phyloP scores from a whole-genome alignment of 1,140 invertebrate genomes.

The Babylonia areolata region DNA sequence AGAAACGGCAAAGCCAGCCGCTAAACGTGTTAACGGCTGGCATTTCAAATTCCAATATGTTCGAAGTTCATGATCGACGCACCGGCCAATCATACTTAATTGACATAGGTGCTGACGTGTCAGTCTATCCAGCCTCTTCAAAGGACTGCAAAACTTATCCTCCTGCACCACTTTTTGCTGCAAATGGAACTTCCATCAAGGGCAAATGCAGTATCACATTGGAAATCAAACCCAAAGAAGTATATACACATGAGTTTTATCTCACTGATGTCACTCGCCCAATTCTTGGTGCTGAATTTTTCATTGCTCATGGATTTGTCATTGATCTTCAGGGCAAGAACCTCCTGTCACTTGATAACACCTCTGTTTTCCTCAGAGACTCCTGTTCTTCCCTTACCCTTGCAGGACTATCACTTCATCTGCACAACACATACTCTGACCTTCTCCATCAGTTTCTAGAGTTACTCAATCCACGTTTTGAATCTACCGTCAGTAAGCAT shows the following conservation, averaged over 20 bases:
- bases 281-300: slow-evolving; percentile 35
- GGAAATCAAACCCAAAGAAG: neutral
- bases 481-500: slow-evolving; percentile 16
- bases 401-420: neutral
- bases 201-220: neutral
- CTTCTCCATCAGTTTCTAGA: slow-evolving; percentile 9
- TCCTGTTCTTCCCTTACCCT: neutral
- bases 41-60: no score
- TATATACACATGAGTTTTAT: slow-evolving; percentile 2
- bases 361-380: neutral
- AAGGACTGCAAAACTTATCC: no score
- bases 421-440: neutral
- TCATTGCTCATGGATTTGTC: slow-evolving; percentile 6
- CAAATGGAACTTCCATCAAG: slow-evolving; percentile 18
- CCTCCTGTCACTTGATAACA: neutral
- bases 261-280: slow-evolving; percentile 28
- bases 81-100: no score
- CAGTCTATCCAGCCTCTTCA: no score
- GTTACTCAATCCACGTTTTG: slow-evolving; percentile 18
- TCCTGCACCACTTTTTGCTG: no score
- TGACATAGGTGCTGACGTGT: no score
- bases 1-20: no score
- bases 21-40: no score
- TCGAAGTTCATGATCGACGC: no score
- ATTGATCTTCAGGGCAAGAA: slow-evolving; percentile 17